Base-by-base conservation (phyloP, 2,888 invertebrate species). In the Dromius quadrimaculatus region DNA sequence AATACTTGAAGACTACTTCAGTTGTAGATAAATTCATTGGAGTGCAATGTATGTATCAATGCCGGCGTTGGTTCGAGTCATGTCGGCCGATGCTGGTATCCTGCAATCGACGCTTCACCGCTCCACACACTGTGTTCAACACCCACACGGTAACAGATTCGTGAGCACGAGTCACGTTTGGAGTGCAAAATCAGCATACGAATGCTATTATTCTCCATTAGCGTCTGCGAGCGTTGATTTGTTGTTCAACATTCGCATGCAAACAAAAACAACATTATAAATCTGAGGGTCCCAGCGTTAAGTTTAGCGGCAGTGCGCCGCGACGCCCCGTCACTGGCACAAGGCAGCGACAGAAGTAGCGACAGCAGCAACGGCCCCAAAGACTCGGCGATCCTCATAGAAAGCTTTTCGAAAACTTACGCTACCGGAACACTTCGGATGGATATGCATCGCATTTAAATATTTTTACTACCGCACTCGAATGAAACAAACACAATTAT, bases 141-240 rank as follows among this genome's bases (percentile, higher is more conserved):
- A 15, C 15, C 41, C 41, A 41, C 41, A 5, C 9, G 47, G 22
- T 47, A 22, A 22, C 47, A 47, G 47, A 47, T 47, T 47, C 47
- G 47, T 41, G 41, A 41, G 22, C 47, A 47, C 47, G 11, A 23
- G 47, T 64, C 28, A 68, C 57, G 68, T 59, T 74, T 71, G 71
- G 65, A 71, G 71, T 68, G 71, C 71, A 76, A 77, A 80, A 80
- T 80, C 79, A 80, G 79, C 80, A 80, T 80, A 79, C 79, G 77
- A 80, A 80, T 77, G 78, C 80, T 78, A 80, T 80, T 79, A 80
- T 75, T 81, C 81, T 80, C 79, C 79, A 80, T 81, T 80, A 80
- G 78, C 78, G 79, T 81, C 79, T 76, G 77, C 76, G 76, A 75
- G 78, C 77, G 77, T 77, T 81, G 80, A 81, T 81, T 81, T 81